These are phyloP conservation scores for Polymixis flavicincta DNA, from an alignment of 2,888 invertebrate species.

Conservation along the genomic window DNA sequence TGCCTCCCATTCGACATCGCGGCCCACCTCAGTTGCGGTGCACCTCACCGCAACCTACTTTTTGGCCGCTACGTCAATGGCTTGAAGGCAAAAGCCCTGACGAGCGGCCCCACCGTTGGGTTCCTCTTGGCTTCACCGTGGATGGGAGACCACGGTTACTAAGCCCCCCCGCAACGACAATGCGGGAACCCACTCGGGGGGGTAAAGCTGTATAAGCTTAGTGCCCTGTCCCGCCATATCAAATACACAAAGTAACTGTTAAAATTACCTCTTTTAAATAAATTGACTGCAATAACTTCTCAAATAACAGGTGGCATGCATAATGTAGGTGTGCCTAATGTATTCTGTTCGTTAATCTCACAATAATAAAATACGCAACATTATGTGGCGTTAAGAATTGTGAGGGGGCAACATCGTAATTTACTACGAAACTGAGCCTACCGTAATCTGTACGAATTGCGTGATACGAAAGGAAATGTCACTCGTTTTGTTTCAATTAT, in stretches of 20 bases:
- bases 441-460: constrained; percentile 79
- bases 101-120: too few species aligned
- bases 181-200: too few species aligned
- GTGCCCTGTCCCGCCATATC: constrained; percentile 7
- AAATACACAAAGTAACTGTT: constrained; percentile 40
- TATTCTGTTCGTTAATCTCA: constrained; percentile 61
- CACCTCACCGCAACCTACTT: too few species aligned
- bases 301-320: constrained; percentile 58
- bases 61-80: too few species aligned
- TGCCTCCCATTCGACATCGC: too few species aligned
- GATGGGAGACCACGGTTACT: too few species aligned
- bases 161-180: too few species aligned
- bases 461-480: constrained; percentile 81
- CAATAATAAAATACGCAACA: constrained; percentile 63
- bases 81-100: too few species aligned
- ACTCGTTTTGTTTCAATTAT: constrained; percentile 81
- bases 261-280: constrained; percentile 46
- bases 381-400: constrained; percentile 55
- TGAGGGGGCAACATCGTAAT: constrained; percentile 65
- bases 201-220: constrained; percentile 23
- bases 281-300: constrained; percentile 55
- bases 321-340: constrained; percentile 57
- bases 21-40: too few species aligned
- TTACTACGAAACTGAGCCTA: constrained; percentile 67
- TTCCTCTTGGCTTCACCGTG: too few species aligned